Conservation (phyloP, 2,113 vertebrate species). For the Fregata magnificens region DNA sequence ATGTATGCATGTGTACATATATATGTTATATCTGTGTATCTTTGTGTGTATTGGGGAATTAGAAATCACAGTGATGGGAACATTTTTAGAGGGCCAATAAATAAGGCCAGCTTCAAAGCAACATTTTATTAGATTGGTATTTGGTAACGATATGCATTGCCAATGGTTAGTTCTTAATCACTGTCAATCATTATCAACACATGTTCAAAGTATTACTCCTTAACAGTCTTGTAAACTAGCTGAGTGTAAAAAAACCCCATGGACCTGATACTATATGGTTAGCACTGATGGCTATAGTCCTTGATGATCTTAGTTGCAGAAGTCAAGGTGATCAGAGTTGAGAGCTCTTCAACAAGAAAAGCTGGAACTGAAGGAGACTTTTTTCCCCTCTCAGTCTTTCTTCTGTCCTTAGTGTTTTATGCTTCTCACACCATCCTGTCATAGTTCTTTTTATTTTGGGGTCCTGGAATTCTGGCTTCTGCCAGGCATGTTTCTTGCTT, state of each 20-base stretch:
- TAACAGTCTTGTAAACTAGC: not conserved
- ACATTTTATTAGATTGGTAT: not conserved
- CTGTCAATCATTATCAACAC: not conserved
- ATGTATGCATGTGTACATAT: fast-evolving
- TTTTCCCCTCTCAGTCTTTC: not conserved
- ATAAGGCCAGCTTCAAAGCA: not conserved
- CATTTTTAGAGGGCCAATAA: not conserved
- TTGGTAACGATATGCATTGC: not conserved
- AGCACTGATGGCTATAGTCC: not conserved
- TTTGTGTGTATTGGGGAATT: not conserved
- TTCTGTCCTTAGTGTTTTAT: not conserved
- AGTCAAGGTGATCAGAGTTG: not conserved
- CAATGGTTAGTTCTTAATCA: not conserved
- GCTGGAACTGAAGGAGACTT: not conserved
- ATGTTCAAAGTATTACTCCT: not conserved
- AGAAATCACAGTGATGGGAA: not conserved
- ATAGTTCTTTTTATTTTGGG: not conserved
- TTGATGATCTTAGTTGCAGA: not conserved
- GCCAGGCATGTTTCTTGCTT: not conserved
- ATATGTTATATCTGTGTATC: not conserved
- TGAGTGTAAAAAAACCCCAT: not conserved
- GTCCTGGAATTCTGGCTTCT: not conserved
- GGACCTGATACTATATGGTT: not conserved
- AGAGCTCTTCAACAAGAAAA: not conserved
- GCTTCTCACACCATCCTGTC: not conserved